Base-by-base conservation (phyloP, 2,888 invertebrate genomes). In the Temnothorax unifasciatus region DNA sequence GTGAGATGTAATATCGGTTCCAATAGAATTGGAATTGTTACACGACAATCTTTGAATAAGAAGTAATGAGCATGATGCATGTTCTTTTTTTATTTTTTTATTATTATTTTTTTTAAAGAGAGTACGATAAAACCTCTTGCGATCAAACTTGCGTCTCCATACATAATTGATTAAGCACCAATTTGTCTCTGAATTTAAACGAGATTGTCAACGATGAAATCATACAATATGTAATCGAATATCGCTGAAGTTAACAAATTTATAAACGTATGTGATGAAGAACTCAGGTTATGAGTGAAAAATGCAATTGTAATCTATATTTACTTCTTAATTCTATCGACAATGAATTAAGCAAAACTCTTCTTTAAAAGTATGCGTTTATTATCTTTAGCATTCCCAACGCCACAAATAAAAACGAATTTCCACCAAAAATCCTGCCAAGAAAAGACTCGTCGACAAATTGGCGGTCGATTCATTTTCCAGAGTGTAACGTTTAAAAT, bases 91-190 rank as follows among this genome's bases (percentile, higher is more conserved):
- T n/a, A n/a, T n/a, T n/a, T n/a, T n/a, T n/a, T n/a, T n/a, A n/a
- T n/a, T n/a, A n/a, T n/a, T n/a, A n/a, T n/a, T 18, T 29, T 41
- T 0, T 3, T 25, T 0, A 3, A 15, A 57, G 3, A 59, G 6
- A 50, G 11, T 4, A 8, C 2, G 44, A 59, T 47, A 21, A 47
- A 47, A 79, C 0, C 44, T 59, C 11, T 50, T n/a, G 11, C 21
- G 18, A 29, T 29, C n/a, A 8, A 41, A 41, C 41, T 41, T 38
- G 8, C 41, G 8, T 34, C 34, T 34, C 34, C 34, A 34, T 34
- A 34, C 34, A 50, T n/a, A 50, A 76, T 57, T 50, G 52, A 52
- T 66, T 47, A 68, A 66, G 3, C 41, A 54, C n/a, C 44, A 54
- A 15, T 68, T 79, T 57, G 68, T 21, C 34, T 11, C 13, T 52